Conservation (phyloP, 2,888 invertebrate genomes). For the Xylota segnis region DNA sequence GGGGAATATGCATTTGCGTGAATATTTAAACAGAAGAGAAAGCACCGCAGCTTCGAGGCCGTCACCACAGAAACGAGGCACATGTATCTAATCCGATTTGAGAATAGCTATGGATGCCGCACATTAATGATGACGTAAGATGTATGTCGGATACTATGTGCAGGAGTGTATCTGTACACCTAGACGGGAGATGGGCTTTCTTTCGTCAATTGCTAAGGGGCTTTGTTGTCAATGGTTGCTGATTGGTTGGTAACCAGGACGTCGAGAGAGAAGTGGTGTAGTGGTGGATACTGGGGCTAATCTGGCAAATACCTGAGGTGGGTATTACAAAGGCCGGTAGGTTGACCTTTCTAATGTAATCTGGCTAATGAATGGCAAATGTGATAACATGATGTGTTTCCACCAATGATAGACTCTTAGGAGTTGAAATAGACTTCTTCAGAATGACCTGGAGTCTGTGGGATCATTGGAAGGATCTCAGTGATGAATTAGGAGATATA, state of each 20-base stretch:
- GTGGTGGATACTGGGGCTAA: constrained; percentile 38
- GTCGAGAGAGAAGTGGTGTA: neutral
- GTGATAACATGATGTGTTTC: too few relatives aligned
- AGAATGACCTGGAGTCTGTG: too few relatives aligned
- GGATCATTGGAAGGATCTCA: too few relatives aligned
- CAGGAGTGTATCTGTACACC: constrained; percentile 38
- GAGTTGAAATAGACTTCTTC: too few relatives aligned
- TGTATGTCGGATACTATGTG: constrained; percentile 20
- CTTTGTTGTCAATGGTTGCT: constrained; percentile 58
- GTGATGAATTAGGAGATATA: too few relatives aligned
- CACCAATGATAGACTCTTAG: too few relatives aligned
- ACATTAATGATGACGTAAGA: constrained; percentile 75
- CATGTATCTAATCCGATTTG: constrained; percentile 75
- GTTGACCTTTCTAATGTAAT: neutral
- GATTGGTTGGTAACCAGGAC: constrained; percentile 49
- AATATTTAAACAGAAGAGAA: constrained; percentile 69
- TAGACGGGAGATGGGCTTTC: constrained; percentile 38
- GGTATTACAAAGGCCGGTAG: constrained; percentile 2
- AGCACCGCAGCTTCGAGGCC: constrained; percentile 33
- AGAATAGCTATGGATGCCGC: constrained; percentile 57
- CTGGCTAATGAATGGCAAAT: neutral
- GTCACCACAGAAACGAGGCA: constrained; percentile 61
- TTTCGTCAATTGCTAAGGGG: constrained; percentile 43
- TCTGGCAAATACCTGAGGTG: constrained; percentile 41
- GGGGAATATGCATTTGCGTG: constrained; percentile 69